Percentiles rank a stretch among this genome's conserved stretches.
Conservation (phyloP, 2,888 invertebrate genomes). For the Elegia similella region DNA sequence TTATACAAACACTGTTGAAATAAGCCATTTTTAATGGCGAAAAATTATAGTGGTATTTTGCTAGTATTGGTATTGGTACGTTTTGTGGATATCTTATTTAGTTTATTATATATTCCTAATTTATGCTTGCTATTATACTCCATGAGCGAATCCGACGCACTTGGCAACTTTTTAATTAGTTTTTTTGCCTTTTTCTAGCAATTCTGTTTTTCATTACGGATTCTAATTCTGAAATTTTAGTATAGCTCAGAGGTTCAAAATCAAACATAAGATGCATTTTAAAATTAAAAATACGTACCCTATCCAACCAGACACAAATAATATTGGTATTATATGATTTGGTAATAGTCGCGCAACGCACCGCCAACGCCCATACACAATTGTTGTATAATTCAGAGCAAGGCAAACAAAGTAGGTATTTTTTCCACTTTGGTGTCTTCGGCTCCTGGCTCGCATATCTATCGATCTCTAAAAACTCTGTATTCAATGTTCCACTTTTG, state of each 20-base stretch:
- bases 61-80: too few relatives aligned
- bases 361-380: slow-evolving; percentile 56
- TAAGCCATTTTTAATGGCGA: too few relatives aligned
- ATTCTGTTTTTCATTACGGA: too few relatives aligned
- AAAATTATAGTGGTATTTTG: too few relatives aligned
- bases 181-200: not conserved
- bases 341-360: slow-evolving; percentile 59
- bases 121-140: too few relatives aligned
- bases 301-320: slow-evolving; percentile 51
- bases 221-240: too few relatives aligned
- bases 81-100: too few relatives aligned
- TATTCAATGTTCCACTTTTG: slow-evolving; percentile 39
- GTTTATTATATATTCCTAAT: too few relatives aligned
- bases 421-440: slow-evolving; percentile 44
- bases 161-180: slow-evolving; percentile 6
- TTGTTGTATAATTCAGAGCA: slow-evolving; percentile 44
- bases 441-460: slow-evolving; percentile 26
- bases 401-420: slow-evolving; percentile 45
- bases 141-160: too few relatives aligned
- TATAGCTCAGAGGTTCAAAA: too few relatives aligned
- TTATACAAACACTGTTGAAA: too few relatives aligned
- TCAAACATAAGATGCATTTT: slow-evolving; percentile 55
- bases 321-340: slow-evolving; percentile 41
- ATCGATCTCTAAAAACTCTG: slow-evolving; percentile 34
- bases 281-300: slow-evolving; percentile 53